phyloP scores from a whole-genome alignment of 2,797 vertebrate species.

The Nasua narica region DNA sequence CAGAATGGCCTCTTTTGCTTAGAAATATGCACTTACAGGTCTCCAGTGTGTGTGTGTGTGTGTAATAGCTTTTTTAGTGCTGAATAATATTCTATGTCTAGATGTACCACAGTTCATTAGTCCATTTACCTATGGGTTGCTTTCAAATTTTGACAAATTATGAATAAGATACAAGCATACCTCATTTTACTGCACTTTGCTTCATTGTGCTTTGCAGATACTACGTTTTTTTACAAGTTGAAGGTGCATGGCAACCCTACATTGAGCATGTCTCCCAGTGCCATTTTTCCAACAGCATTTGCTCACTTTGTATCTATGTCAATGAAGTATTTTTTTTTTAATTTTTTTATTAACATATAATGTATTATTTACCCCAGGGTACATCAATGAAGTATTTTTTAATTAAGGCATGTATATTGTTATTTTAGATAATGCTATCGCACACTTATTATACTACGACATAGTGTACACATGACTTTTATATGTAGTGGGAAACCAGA shows the following conservation, averaged over 20 bases:
- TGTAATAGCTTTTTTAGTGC: neutral
- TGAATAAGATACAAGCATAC: neutral
- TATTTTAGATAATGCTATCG: neutral
- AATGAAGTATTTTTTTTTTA: too few relatives aligned
- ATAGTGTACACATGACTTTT: neutral
- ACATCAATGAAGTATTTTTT: too few relatives aligned
- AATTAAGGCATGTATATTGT: neutral
- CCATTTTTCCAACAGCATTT: neutral
- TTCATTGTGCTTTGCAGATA: neutral
- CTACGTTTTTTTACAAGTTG: neutral
- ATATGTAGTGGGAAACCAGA: neutral
- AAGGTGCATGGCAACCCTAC: neutral
- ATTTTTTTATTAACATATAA: too few relatives aligned
- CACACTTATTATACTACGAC: neutral
- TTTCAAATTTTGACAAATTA: neutral
- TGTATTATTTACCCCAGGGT: too few relatives aligned
- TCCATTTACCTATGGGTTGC: neutral
- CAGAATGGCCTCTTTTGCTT: neutral
- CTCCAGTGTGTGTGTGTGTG: neutral
- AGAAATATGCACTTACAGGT: neutral
- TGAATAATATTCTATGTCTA: neutral
- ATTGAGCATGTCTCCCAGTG: neutral
- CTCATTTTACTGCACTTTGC: neutral
- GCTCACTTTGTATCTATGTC: neutral
- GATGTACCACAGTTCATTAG: neutral